These are phyloP conservation scores for Sylvia borin DNA, from an alignment of 2,797 vertebrate genomes.

Conservation along the genomic window DNA sequence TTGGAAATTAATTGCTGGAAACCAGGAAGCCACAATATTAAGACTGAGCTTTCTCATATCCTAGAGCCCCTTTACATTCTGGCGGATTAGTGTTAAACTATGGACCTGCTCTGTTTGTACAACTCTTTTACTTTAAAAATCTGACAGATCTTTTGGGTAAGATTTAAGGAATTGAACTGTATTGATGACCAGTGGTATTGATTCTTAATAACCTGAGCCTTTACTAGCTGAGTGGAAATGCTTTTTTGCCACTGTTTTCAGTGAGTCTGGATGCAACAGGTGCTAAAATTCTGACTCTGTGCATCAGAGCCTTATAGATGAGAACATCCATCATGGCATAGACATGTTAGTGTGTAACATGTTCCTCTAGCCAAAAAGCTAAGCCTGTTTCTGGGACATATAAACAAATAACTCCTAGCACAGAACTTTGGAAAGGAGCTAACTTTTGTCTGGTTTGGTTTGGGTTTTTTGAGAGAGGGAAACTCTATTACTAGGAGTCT, in stretches of 20 bases:
- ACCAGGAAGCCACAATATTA: conserved; percentile 26
- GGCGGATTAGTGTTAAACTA: not conserved
- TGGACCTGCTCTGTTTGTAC: not conserved
- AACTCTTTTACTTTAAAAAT: not conserved
- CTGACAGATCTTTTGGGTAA: not conserved
- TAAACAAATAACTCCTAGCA: not conserved
- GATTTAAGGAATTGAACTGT: not conserved
- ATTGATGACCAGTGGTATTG: not conserved
- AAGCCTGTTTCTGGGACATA: not conserved
- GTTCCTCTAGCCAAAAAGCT: not conserved
- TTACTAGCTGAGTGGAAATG: not conserved
- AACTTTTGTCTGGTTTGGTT: no score
- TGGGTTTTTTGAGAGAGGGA: not conserved
- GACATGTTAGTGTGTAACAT: not conserved
- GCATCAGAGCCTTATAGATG: not conserved
- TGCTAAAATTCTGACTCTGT: not conserved
- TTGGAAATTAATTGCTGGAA: conserved; percentile 49
- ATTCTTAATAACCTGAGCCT: not conserved
- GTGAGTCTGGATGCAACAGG: not conserved
- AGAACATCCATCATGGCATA: not conserved
- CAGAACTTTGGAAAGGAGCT: not conserved
- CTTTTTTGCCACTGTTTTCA: not conserved
- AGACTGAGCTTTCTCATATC: not conserved
- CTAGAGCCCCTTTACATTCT: not conserved
- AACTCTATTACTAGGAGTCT: not conserved